Evolutionary conservation across 1,140 invertebrate species (phyloP), one percentile per base, ranked within the genome.

Genomic region (Panagrolaimus sp.): DNA sequence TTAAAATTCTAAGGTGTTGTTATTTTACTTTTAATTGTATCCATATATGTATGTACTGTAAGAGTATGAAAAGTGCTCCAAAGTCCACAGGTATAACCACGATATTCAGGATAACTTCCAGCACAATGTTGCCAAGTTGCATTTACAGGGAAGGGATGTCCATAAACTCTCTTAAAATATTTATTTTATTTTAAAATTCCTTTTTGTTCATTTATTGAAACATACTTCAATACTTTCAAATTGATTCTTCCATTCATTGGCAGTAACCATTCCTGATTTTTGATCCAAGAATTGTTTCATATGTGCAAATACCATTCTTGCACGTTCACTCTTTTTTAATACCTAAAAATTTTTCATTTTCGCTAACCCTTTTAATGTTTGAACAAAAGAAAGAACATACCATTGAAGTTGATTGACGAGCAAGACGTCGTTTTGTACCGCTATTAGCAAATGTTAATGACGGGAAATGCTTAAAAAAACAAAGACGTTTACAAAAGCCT

Each of bases 11-110:
- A 15, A 28, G 63, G 17, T 17, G 7, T 15, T 67, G 17, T 69
- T 43, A 1, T 38, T 43, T 69, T 52, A 83, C 76, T 72, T 65
- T 75, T 71, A 68, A 78, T 71, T 84, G 85, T 81, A 14, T 86
- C 84, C 0, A 88, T 88, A 62, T 90, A 89, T 24, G 85, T 84
- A 81, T 90, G 90, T 0, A 96, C 90, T 10, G 92, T 93, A 26
- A 98, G 83, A 52, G 90, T 91, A 82, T 98, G 96, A 83, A 97
- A 98, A 69, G 95, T 85, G 44, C 88, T 91, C 96, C 96, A 99
- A 15, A 98, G 84, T 0, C 91, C 90, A 85, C 96, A 99, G 0
- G 94, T 91, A 83, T 93, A 98, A n/a, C 94, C 93, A 62, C 95
- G 87, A 73, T 83, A 86, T 55, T 87, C 85, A 1, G 88, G 83